phyloP scores from a whole-genome alignment of 2,888 invertebrate genomes.

The Dynastes tityus region DNA sequence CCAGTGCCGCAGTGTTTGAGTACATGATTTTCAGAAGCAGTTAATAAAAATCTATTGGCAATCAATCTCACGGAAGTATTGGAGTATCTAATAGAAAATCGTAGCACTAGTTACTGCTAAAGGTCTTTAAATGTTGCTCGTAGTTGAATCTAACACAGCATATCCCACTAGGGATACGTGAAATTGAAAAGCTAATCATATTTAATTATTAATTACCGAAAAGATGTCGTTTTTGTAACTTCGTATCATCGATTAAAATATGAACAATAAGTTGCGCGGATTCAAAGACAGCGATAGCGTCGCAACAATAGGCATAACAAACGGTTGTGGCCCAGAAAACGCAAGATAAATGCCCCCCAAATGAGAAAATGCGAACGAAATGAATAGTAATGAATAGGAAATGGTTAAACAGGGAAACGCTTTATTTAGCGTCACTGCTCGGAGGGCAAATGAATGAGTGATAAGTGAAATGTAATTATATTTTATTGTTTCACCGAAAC shows the following conservation, averaged over 20 bases:
- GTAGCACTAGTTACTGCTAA: too few relatives aligned
- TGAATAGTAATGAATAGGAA: constrained; percentile 70
- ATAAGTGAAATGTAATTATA: constrained; percentile 70
- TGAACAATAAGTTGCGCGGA: constrained; percentile 14
- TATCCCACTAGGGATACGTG: too few relatives aligned
- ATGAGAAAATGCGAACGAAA: constrained; percentile 69
- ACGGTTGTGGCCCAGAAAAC: constrained; percentile 61
- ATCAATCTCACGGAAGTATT: too few relatives aligned
- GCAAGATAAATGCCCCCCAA: constrained; percentile 67
- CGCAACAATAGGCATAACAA: constrained; percentile 41
- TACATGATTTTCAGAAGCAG: too few relatives aligned
- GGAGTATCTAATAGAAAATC: too few relatives aligned
- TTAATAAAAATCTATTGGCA: too few relatives aligned
- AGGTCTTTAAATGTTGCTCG: too few relatives aligned
- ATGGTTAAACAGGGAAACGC: constrained; percentile 69
- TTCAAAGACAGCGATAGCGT: not conserved
- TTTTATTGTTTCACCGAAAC: constrained; percentile 69
- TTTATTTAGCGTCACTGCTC: constrained; percentile 65
- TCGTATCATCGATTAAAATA: not conserved
- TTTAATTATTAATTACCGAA: too few relatives aligned
- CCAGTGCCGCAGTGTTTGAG: too few relatives aligned
- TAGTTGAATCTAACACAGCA: too few relatives aligned
- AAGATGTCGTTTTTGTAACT: too few relatives aligned
- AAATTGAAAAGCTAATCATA: too few relatives aligned
- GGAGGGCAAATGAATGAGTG: constrained; percentile 68